phyloP scores from a whole-genome alignment of 2,797 vertebrate genomes.

The Psittacula echo region DNA sequence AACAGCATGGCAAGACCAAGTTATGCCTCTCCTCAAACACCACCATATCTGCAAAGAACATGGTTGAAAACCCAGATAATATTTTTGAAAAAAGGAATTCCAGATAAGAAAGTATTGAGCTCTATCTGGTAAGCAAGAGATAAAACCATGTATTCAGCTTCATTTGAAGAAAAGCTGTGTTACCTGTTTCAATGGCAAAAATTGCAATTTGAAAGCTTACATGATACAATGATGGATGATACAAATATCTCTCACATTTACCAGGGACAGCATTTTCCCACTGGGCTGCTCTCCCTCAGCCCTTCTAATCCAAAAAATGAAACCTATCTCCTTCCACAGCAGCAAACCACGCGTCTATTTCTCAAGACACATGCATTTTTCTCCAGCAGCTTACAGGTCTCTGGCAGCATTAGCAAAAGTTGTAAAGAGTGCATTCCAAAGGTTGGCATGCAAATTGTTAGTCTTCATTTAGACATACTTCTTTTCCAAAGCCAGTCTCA shows the following conservation, averaged over 20 bases:
- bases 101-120: not conserved
- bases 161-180: not conserved
- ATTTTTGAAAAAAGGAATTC: not conserved
- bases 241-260: not conserved
- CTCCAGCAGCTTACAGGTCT: not conserved
- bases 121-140: not conserved
- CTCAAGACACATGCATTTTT: not conserved
- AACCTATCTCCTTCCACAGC: not conserved
- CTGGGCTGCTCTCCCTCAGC: not conserved
- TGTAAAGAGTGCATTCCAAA: not conserved
- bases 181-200: not conserved
- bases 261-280: not conserved
- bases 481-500: not conserved
- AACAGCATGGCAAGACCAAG: not conserved
- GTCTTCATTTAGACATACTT: not conserved
- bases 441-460: not conserved
- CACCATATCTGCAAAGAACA: not conserved
- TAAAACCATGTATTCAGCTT: not conserved
- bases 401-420: not conserved
- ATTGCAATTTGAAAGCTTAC: not conserved
- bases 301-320: not conserved
- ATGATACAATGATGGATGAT: no score
- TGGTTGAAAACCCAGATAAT: not conserved
- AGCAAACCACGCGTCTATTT: not conserved
- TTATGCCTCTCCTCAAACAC: not conserved